These are phyloP conservation scores for Campoletis sonorensis DNA, from an alignment of 1,140 invertebrate species.

Conservation along the genomic window DNA sequence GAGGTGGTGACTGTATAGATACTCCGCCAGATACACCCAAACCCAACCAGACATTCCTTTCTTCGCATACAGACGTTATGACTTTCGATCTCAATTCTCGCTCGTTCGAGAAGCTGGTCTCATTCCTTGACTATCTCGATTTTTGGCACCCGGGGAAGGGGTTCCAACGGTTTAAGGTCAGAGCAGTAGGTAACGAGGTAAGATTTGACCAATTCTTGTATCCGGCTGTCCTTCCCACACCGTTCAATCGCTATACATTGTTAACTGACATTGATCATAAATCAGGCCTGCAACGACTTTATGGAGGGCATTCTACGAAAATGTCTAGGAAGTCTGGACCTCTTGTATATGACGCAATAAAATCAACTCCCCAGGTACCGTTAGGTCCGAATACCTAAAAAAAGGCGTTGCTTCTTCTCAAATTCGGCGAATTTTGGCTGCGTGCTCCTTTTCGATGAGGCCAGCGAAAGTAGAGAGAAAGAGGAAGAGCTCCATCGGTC, in stretches of 20 bases:
- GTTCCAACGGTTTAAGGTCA: neutral
- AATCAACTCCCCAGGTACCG: no score
- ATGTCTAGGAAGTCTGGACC: no score
- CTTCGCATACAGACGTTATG: neutral
- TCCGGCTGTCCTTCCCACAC: no score
- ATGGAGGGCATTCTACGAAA: no score
- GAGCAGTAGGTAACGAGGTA: no score
- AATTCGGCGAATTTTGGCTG: neutral
- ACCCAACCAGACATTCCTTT: conserved; percentile 23
- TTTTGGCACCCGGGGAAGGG: neutral
- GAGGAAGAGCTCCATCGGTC: neutral
- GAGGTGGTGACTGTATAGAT: conserved; percentile 33
- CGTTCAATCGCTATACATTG: no score
- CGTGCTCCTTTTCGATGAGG: neutral
- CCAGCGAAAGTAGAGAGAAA: neutral
- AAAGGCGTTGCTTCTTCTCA: neutral
- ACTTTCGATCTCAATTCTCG: conserved; percentile 34
- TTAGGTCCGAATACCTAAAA: no score
- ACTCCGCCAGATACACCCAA: conserved; percentile 26
- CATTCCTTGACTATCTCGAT: neutral
- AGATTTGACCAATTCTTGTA: no score
- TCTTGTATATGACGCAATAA: no score
- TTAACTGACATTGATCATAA: no score
- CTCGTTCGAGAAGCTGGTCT: conserved; percentile 24
- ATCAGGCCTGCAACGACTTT: no score